Conservation (phyloP, 2,888 invertebrate genomes). For the Nemurella pictetii region DNA sequence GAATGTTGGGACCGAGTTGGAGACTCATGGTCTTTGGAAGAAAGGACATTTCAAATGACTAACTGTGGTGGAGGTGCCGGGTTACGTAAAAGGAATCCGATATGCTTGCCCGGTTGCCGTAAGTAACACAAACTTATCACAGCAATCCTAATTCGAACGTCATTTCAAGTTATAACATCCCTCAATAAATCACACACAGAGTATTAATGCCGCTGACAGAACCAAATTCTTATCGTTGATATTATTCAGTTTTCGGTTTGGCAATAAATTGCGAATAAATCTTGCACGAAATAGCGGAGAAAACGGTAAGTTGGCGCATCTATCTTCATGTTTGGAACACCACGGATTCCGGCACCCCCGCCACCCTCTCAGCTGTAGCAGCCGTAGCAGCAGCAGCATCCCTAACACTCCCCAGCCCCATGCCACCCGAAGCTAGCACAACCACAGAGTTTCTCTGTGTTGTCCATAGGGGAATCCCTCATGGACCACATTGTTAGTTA, state of each 20-base stretch:
- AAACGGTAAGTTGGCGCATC: neutral
- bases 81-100: too few species aligned
- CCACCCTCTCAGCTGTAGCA: neutral
- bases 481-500: conserved; percentile 11
- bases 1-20: neutral
- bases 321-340: neutral
- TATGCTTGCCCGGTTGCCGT: neutral
- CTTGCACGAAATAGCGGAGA: neutral
- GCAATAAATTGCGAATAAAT: neutral
- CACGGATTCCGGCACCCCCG: neutral
- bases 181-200: neutral
- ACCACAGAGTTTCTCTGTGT: neutral
- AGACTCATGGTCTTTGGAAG: neutral
- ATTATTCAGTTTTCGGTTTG: neutral
- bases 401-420: neutral
- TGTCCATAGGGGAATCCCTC: neutral
- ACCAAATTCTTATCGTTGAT: neutral
- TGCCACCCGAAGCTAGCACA: neutral
- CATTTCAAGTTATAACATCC: neutral
- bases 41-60: neutral
- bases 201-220: neutral
- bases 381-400: neutral
- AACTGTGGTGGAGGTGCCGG: neutral
- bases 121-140: neutral
- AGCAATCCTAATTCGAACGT: neutral